Evolutionary conservation across 2,888 invertebrate genomes (phyloP), one percentile per base, ranked within the genome.

Genomic region (Girardia tigrina): DNA sequence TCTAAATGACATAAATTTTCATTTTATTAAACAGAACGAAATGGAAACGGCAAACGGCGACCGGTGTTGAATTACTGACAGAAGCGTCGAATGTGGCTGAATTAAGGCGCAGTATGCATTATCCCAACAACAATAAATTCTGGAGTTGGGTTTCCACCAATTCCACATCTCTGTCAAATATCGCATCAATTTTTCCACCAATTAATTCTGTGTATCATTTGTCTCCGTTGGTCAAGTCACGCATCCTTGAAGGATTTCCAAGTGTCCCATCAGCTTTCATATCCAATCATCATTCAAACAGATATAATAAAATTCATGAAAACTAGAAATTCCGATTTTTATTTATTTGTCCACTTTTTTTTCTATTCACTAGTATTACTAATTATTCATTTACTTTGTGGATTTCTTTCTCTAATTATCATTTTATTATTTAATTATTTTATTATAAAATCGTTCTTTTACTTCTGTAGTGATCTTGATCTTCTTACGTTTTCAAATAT

Each of bases 91-190:
- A 56, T 56, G 56, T 56, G 2, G n/a, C 56, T 20, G 56, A 56
- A 12, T 56, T 56, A n/a, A 56, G 56, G 23, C 56, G 56, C 6
- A 56, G 56, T 56, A 56, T 56, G 4, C 56, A 56, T 56, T 56
- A 56, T 56, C 56, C 56, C 4, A 56, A 56, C 23, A 56, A 16
- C n/a, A 56, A n/a, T n/a, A 56, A 56, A n/a, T 56, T 56, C n/a
- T 56, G 56, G 56, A 56, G 23, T 56, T 56, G 56, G 56, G 56
- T 56, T 20, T 56, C 56, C n/a, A 56, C n/a, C n/a, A 56, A 56
- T n/a, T 56, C 56, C 4, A 2, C 56, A n/a, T 12, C 56, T 2
- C 56, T 56, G 23, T 56, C 56, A 56, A 56, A 56, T 16, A 56
- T 56, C n/a, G 6, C 56, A n/a, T 8, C 56, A 20, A 8, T 56